phyloP scores from a whole-genome alignment of 35 echinoderm and acorn worm species.

The Eucidaris tribuloides region DNA sequence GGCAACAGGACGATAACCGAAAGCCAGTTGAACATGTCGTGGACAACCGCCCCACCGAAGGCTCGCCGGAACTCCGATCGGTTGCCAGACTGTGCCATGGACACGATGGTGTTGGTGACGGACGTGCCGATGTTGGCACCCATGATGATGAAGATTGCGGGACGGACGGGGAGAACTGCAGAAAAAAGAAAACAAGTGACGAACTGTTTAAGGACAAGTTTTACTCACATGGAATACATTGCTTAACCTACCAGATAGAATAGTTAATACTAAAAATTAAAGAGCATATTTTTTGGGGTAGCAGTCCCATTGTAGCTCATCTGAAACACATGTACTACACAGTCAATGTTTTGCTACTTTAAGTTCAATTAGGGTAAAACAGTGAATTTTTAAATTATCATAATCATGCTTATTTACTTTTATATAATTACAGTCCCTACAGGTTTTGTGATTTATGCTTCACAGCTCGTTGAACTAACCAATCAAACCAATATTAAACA shows the following conservation, averaged over 20 bases:
- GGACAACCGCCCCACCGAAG: slow-evolving; percentile 85
- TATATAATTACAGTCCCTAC: too few species aligned
- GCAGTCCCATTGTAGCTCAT: too few species aligned
- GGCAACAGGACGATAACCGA: slow-evolving; percentile 86
- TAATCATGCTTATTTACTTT: too few species aligned
- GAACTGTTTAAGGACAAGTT: neutral
- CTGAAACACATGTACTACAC: too few species aligned
- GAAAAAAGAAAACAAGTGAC: neutral
- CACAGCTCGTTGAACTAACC: neutral
- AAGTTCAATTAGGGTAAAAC: too few species aligned
- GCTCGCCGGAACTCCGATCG: slow-evolving; percentile 84
- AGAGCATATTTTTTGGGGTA: too few species aligned
- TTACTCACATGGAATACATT: neutral
- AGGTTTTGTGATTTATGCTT: neutral
- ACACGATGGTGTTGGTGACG: slow-evolving; percentile 99
- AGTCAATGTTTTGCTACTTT: too few species aligned
- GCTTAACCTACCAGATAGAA: neutral
- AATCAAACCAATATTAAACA: neutral
- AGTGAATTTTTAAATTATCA: too few species aligned
- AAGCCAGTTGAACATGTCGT: slow-evolving; percentile 99
- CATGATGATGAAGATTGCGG: slow-evolving; percentile 96
- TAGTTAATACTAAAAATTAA: too few species aligned
- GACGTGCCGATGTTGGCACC: slow-evolving; percentile 99
- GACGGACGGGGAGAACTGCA: slow-evolving; percentile 77
- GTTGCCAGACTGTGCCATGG: slow-evolving; percentile 81